Evolutionary conservation across 2,113 vertebrate species (phyloP), one percentile per base, ranked within the genome.

Genomic region (Sminthopsis crassicaudata): DNA sequence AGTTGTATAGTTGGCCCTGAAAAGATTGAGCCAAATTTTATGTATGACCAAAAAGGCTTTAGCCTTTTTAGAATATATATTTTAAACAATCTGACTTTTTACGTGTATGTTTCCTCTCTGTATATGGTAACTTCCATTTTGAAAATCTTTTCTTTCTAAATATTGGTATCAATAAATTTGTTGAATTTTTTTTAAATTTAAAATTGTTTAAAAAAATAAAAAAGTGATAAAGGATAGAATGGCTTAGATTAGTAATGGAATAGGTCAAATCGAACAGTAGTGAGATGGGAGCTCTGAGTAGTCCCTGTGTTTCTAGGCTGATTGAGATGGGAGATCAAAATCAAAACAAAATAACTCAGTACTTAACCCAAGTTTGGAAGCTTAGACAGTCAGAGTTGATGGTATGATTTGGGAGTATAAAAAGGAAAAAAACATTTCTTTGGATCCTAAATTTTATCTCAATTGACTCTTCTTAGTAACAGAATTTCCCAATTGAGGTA

Each of bases 331-430:
- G 16, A n/a, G 22, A n/a, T 8, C 19, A 6, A 42, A n/a, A 19
- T 84, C n/a, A 84, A 76, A 84, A 76, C 67, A 84, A 84, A 84
- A 84, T n/a, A 84, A 84, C n/a, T 84, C n/a, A 42, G n/a, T 84
- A n/a, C 16, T 84, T 23, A 84, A 42, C 67, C n/a, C 36, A 84
- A 84, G 67, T 42, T 84, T 84, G 42, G 36, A 42, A 84, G 67
- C 36, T 84, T 36, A 84, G 67, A 5, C n/a, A 42, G 2, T 19
- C n/a, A 84, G n/a, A 84, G n/a, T 42, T 84, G 67, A 84, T 42
- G n/a, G n/a, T 19, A 11, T 76, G 14, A 19, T 76, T 76, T n/a
- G 14, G 6, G 4, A 22, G 6, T 84, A 8, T 84, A 19, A 42
- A 42, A 23, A 7, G 67, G 36, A 84, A 84, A 36, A 36, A 84